Conservation (phyloP, 1,140 invertebrate species). For the Plutomurus gul region DNA sequence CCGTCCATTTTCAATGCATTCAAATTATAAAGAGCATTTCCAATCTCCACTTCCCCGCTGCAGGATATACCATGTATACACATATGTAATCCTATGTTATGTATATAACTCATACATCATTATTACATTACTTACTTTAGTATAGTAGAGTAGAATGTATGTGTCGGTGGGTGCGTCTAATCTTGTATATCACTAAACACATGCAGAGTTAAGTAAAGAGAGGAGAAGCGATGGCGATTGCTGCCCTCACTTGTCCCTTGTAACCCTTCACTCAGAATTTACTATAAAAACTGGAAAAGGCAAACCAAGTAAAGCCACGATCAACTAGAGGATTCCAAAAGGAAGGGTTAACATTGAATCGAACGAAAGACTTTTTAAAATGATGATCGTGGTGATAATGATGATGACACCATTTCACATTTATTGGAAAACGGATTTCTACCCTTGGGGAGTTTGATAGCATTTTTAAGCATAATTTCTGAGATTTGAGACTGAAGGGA, state of each 20-base stretch:
- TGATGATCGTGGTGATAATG: conserved; percentile 33
- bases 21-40: conserved; percentile 45
- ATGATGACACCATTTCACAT: conserved; percentile 31
- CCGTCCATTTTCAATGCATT: conserved; percentile 40
- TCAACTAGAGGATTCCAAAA: neutral
- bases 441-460: neutral
- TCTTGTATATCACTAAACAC: neutral
- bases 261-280: neutral
- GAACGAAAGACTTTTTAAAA: neutral
- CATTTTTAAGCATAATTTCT: neutral
- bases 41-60: neutral
- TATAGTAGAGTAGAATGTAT: no score
- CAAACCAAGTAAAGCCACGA: neutral
- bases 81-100: neutral
- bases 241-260: neutral
- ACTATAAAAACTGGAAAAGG: conserved; percentile 22
- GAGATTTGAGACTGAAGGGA: conserved; percentile 2
- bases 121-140: neutral
- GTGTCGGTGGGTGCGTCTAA: neutral
- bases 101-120: no score
- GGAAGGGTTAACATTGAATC: neutral
- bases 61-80: neutral
- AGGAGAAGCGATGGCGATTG: neutral
- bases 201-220: no score
- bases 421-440: conserved; percentile 16